Evolutionary conservation across 2,888 invertebrate genomes (phyloP).

Genomic region (Iphiclides podalirius): DNA sequence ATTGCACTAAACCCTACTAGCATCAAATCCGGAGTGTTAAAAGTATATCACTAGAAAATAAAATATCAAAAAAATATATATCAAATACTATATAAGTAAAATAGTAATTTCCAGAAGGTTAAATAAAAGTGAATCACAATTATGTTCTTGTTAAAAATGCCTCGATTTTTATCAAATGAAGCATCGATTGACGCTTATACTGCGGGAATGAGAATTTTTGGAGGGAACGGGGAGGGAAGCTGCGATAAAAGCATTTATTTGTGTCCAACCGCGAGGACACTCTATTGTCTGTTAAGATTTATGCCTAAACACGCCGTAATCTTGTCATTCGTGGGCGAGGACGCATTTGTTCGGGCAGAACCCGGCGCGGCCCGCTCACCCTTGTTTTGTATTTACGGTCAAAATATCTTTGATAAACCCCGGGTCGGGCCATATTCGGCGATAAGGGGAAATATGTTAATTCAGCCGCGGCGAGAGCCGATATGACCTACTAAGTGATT

Average conservation of each 20-base stretch:
- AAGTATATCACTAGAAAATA: too few relatives aligned
- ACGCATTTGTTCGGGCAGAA: slow-evolving; percentile 64
- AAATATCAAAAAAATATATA: too few relatives aligned
- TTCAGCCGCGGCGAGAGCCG: slow-evolving; percentile 62
- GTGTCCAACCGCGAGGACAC: slow-evolving; percentile 64
- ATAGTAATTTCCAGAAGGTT: too few relatives aligned
- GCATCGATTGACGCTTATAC: too few relatives aligned
- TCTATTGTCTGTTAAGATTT: slow-evolving; percentile 71
- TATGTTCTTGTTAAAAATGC: too few relatives aligned
- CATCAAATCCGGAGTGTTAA: too few relatives aligned
- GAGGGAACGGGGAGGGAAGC: slow-evolving; percentile 28
- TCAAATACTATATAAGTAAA: too few relatives aligned
- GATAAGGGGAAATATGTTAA: slow-evolving; percentile 79
- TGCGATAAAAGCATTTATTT: slow-evolving; percentile 63
- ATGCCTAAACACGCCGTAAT: slow-evolving; percentile 70
- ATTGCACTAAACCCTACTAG: too few relatives aligned
- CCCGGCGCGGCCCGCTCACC: slow-evolving; percentile 44
- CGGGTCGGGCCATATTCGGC: slow-evolving; percentile 63
- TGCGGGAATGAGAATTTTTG: slow-evolving; percentile 33
- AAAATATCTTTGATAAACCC: slow-evolving; percentile 67
- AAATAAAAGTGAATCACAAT: too few relatives aligned
- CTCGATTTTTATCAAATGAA: too few relatives aligned
- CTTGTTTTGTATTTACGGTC: slow-evolving; percentile 65
- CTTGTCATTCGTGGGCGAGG: slow-evolving; percentile 69
- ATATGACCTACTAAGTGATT: slow-evolving; percentile 79